Conservation (phyloP, 2,797 vertebrate genomes). For the Lutjanus campechanus region DNA sequence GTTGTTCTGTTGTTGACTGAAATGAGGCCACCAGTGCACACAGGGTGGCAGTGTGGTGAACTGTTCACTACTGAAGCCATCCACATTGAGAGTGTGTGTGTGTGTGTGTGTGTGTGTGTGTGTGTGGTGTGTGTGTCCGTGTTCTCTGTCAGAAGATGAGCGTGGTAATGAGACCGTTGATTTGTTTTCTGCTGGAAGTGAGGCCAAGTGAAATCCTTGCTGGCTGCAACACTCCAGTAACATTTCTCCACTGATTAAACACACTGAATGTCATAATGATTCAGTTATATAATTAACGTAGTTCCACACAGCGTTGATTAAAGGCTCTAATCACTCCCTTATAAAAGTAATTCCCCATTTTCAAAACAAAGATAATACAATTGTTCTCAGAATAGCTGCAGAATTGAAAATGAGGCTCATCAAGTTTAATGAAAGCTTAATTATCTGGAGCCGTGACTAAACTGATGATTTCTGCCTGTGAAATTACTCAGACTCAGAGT, state of each 20-base stretch:
- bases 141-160: slow-evolving; percentile 12
- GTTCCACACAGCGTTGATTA: slow-evolving; percentile 35
- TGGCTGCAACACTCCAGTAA: slow-evolving; percentile 14
- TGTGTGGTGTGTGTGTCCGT: background rate
- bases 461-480: slow-evolving; percentile 55
- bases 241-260: slow-evolving; percentile 35
- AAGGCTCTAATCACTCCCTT: slow-evolving; percentile 33
- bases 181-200: slow-evolving; percentile 29
- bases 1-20: background rate
- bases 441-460: slow-evolving; percentile 61
- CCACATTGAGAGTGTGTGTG: background rate
- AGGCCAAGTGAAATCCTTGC: slow-evolving; percentile 9
- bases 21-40: slow-evolving; percentile 49
- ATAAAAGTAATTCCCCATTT: slow-evolving; percentile 31
- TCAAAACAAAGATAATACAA: slow-evolving; percentile 35
- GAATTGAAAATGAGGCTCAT: slow-evolving; percentile 43
- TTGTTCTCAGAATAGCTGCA: slow-evolving; percentile 40
- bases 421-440: slow-evolving; percentile 53
- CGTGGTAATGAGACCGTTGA: slow-evolving; percentile 18
- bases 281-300: slow-evolving; percentile 43
- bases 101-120: background rate
- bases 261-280: slow-evolving; percentile 11
- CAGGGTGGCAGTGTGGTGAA: slow-evolving; percentile 71
- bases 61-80: slow-evolving; percentile 10
- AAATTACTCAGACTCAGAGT: slow-evolving; percentile 63